These are phyloP conservation scores for Gorsachius goisagi DNA, from an alignment of 2,113 vertebrate species.

Conservation along the genomic window DNA sequence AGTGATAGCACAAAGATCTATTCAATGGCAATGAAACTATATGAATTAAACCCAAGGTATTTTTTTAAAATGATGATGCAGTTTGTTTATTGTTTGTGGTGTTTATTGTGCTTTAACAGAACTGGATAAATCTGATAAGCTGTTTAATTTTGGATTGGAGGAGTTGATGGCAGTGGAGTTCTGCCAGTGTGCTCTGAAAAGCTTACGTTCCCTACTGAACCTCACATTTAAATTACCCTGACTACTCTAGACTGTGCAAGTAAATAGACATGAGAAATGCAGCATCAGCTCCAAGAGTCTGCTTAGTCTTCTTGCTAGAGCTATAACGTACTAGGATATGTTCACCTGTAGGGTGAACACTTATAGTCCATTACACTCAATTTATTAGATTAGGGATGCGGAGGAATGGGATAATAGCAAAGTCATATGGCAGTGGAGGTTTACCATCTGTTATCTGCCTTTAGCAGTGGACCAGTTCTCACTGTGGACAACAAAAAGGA, in stretches of 20 bases:
- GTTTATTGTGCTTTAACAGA: not conserved
- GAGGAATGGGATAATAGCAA: constrained; percentile 18
- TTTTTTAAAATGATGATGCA: not conserved
- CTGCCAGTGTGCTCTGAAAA: not conserved
- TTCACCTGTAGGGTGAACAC: not conserved
- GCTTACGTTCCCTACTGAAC: not conserved
- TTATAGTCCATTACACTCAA: constrained; percentile 46
- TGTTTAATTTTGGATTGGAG: not conserved
- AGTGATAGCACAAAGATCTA: not conserved
- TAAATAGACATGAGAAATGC: not conserved
- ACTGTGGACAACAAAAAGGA: not conserved
- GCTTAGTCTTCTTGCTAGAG: not conserved
- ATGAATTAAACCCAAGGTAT: not conserved
- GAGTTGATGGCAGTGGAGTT: not conserved
- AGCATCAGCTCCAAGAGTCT: not conserved
- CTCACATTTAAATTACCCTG: not conserved
- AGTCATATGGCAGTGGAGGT: constrained; percentile 40
- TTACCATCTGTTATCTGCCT: constrained; percentile 45
- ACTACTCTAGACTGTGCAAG: not conserved
- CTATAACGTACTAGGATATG: not conserved
- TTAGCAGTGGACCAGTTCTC: constrained; percentile 20
- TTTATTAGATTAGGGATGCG: constrained; percentile 42
- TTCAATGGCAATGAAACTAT: not conserved
- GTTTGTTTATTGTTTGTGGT: not conserved
- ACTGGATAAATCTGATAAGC: not conserved